phyloP scores from a whole-genome alignment of 2,888 invertebrate genomes.

The Rhorus exstirpatorius region DNA sequence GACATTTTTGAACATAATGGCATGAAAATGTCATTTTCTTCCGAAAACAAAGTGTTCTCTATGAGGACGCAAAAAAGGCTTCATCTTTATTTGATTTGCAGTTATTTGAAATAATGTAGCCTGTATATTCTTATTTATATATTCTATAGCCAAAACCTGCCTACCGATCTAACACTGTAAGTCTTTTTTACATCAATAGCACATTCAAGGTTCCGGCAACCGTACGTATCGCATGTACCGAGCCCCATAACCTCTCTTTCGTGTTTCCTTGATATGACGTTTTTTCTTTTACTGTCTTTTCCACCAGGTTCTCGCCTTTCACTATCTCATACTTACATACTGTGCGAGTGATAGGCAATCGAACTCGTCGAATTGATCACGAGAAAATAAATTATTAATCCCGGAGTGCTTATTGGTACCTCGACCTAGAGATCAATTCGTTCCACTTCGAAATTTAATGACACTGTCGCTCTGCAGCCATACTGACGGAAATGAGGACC shows the following conservation, averaged over 20 bases:
- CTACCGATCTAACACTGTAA: not conserved
- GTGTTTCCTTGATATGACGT: conserved; percentile 44
- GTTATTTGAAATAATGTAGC: no score
- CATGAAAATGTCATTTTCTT: no score
- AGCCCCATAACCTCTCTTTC: conserved; percentile 11
- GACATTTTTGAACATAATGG: no score
- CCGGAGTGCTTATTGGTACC: conserved; percentile 9
- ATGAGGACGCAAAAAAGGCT: no score
- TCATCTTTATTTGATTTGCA: no score
- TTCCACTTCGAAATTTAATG: conserved; percentile 31
- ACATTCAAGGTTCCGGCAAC: conserved; percentile 43
- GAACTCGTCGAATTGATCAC: conserved; percentile 27
- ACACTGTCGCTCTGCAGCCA: not conserved
- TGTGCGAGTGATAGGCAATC: conserved; percentile 16
- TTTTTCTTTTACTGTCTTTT: conserved; percentile 42
- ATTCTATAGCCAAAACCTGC: no score
- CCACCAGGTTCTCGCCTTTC: conserved; percentile 51
- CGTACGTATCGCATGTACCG: conserved; percentile 16
- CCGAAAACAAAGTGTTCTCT: no score
- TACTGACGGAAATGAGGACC: no score
- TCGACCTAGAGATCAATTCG: conserved; percentile 51
- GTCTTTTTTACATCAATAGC: conserved; percentile 20
- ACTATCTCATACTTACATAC: conserved; percentile 2
- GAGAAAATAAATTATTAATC: conserved; percentile 10
- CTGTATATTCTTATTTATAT: no score